phyloP scores from a whole-genome alignment of 2,113 vertebrate genomes.

The Phylloscopus trochiloides region DNA sequence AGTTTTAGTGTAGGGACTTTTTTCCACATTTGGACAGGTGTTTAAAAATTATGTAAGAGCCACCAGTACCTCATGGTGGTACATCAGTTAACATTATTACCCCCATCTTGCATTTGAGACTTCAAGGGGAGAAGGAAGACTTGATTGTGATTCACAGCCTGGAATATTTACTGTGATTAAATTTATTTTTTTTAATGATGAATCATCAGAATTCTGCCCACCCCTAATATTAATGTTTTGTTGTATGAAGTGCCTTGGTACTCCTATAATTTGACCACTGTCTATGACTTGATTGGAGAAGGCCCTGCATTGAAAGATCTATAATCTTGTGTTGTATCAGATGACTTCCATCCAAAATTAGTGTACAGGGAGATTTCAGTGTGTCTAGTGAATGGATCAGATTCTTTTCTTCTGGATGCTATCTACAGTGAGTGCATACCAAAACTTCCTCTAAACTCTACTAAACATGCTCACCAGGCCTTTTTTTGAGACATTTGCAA shows the following conservation, averaged over 20 bases:
- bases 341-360: background rate
- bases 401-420: background rate
- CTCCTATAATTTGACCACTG: background rate
- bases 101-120: background rate
- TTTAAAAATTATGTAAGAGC: background rate
- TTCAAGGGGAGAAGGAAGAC: background rate
- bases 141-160: background rate
- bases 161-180: background rate
- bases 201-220: background rate
- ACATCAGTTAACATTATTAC: background rate
- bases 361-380: background rate
- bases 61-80: background rate
- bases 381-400: background rate
- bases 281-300: background rate
- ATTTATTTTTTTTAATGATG: background rate
- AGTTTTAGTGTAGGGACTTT: background rate
- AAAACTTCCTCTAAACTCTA: background rate
- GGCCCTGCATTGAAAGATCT: background rate
- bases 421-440: background rate
- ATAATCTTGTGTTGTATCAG: background rate
- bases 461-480: background rate
- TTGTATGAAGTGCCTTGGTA: background rate
- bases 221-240: background rate
- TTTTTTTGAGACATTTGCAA: background rate
- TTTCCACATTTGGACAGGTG: background rate